phyloP scores from a whole-genome alignment of 1,140 invertebrate species.

The Drosophila prosaltans region DNA sequence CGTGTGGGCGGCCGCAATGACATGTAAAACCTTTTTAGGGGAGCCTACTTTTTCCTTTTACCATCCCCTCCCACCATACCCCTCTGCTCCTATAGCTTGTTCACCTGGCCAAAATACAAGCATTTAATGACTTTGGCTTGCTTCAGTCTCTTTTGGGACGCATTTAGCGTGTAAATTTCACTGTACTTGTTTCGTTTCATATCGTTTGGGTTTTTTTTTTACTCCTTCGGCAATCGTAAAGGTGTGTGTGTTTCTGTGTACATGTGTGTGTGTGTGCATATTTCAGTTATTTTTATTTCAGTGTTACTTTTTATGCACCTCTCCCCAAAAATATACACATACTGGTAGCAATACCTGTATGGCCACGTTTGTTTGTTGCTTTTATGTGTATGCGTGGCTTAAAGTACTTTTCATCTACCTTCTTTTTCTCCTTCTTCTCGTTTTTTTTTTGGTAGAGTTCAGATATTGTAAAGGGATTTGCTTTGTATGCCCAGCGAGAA shows the following conservation, averaged over 20 bases:
- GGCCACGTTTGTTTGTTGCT: conserved; percentile 52
- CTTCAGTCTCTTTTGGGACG: conserved; percentile 69
- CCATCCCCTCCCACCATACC: neutral
- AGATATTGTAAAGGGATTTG: conserved; percentile 69
- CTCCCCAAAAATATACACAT: conserved; percentile 4
- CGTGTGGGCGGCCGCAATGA: conserved; percentile 58
- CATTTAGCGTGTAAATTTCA: conserved; percentile 77
- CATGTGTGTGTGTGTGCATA: conserved; percentile 54
- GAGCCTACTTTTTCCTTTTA: conserved; percentile 39
- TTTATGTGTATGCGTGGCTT: conserved; percentile 54
- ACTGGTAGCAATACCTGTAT: conserved; percentile 8
- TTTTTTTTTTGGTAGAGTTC: conserved; percentile 13
- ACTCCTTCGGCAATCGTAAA: conserved; percentile 74
- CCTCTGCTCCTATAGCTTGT: neutral
- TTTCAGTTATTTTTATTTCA: conserved; percentile 76
- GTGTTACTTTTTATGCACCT: conserved; percentile 68
- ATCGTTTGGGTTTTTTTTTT: conserved; percentile 55
- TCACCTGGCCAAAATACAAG: conserved; percentile 60
- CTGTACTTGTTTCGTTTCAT: conserved; percentile 47
- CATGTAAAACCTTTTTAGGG: conserved; percentile 77
- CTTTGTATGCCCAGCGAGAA: conserved; percentile 55
- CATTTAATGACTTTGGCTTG: conserved; percentile 79
- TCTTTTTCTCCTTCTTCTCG: conserved; percentile 6
- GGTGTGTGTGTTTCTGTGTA: conserved; percentile 37
- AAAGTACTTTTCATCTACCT: conserved; percentile 28